phyloP scores from a whole-genome alignment of 37 sponge, comb jelly and placozoan species.

The Bolinopsis microptera region DNA sequence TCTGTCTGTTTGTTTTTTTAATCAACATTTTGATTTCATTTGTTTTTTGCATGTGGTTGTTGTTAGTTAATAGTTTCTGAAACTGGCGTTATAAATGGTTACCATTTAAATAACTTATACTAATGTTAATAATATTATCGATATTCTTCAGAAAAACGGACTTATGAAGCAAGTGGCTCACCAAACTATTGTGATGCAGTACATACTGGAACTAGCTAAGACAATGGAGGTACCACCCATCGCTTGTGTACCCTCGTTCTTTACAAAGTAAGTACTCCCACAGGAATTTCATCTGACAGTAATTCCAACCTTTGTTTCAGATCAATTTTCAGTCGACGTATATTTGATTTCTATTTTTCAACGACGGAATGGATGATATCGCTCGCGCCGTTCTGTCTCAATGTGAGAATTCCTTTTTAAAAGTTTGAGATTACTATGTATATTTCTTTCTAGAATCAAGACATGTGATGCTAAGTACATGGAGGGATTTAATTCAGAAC shows the following conservation, averaged over 20 bases:
- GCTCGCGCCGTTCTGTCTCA: no score
- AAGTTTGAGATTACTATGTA: no score
- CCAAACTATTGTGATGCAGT: conserved; percentile 96
- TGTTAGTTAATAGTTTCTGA: no score
- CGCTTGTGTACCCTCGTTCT: conserved; percentile 85
- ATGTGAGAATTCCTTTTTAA: no score
- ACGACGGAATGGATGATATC: no score
- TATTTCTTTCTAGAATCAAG: conserved; percentile 78
- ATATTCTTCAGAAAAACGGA: conserved; percentile 76
- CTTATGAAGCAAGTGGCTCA: conserved; percentile 94
- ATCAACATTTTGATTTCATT: neutral
- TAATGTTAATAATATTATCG: no score
- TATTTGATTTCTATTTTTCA: no score
- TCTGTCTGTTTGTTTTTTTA: neutral
- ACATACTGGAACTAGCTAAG: conserved; percentile 90
- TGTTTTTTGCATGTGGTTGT: no score
- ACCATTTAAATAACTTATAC: no score
- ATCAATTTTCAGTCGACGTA: neutral
- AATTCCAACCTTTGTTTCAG: no score
- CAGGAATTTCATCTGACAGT: neutral
- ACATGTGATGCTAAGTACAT: conserved; percentile 87
- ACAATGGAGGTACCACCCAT: conserved; percentile 86
- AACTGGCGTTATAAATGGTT: no score
- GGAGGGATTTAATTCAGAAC: conserved; percentile 91
- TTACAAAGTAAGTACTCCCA: conserved; percentile 74